Evolutionary conservation across 2,113 vertebrate species (phyloP).

Genomic region (Hiodon alosoides): DNA sequence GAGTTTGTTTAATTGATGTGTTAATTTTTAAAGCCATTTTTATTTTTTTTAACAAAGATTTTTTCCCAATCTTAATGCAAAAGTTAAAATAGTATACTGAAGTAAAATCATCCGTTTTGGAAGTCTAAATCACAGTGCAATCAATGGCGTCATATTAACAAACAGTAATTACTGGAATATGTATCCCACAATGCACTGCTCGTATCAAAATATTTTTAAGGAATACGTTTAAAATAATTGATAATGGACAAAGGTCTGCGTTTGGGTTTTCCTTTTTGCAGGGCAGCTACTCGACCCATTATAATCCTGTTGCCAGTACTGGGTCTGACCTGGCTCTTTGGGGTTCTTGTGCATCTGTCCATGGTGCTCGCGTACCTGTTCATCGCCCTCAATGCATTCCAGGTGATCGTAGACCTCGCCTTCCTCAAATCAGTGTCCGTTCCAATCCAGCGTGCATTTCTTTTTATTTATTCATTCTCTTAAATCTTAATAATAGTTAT

Average conservation of each 20-base stretch:
- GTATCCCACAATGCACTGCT: no score
- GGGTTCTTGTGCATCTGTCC: slow-evolving; percentile 79
- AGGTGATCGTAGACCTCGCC: slow-evolving; percentile 62
- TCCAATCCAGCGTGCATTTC: neutral
- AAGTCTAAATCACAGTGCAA: no score
- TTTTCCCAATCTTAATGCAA: neutral
- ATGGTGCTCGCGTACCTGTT: slow-evolving; percentile 73
- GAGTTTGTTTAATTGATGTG: neutral
- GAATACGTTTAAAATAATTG: no score
- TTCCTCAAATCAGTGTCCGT: neutral
- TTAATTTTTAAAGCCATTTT: neutral
- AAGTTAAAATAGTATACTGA: no score
- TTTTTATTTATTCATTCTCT: no score
- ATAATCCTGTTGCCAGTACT: slow-evolving; percentile 81
- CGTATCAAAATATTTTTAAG: no score
- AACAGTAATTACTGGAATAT: no score
- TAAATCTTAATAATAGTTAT: no score
- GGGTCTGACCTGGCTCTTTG: slow-evolving; percentile 85
- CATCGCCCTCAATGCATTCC: slow-evolving; percentile 79
- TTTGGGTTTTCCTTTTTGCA: slow-evolving; percentile 35
- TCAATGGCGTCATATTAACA: no score
- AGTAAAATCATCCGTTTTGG: no score
- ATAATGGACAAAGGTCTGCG: no score
- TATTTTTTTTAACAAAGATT: neutral
- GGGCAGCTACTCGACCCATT: slow-evolving; percentile 77